Evolutionary conservation across 2,797 vertebrate species (phyloP), one percentile per base, ranked within the genome.

Genomic region (Phrynocephalus guinanensis): DNA sequence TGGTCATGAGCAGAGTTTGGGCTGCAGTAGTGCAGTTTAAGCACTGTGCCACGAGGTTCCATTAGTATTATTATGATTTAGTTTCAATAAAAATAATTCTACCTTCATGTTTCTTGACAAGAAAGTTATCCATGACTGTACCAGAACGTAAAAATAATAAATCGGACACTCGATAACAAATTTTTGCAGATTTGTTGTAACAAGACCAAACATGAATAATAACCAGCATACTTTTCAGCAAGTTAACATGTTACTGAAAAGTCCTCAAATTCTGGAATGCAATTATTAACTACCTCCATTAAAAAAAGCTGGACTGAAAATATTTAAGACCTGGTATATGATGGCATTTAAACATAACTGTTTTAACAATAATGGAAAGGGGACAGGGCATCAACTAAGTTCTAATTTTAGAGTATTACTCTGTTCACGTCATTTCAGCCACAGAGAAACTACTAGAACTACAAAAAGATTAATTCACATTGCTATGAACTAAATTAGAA

Each of bases 401-500:
- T 71, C 67, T 81, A 85, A 67, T 85, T 75, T 30, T 52, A 86
- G 79, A 50, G 68, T 0, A 0, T 56, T 91, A 24, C 52, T 83
- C 22, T 88, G 18, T 52, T 24, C 67, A 5, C 88, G 75, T 70
- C 89, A 85, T 73, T 91, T 56, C 52, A 83, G 33, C 6, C 44
- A 73, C n/a, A 90, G 30, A 60, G n/a, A 66, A 33, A 44, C 1
- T 50, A 85, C 52, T 44, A 56, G 71, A 9, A 85, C 78, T 3
- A 82, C 66, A 68, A 82, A 85, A 52, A 73, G 48, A 71, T 80
- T 44, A 84, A 6, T 79, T 44, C 73, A 77, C 56, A 72, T n/a
- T 89, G 85, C 90, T 90, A 90, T 33, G 84, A 87, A 81, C 83
- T 82, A 93, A 28, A 85, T 76, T 67, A 93, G 26, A 48, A 56